Evolutionary conservation across 2,888 invertebrate genomes (phyloP).

Genomic region (Phytoseiulus persimilis): DNA sequence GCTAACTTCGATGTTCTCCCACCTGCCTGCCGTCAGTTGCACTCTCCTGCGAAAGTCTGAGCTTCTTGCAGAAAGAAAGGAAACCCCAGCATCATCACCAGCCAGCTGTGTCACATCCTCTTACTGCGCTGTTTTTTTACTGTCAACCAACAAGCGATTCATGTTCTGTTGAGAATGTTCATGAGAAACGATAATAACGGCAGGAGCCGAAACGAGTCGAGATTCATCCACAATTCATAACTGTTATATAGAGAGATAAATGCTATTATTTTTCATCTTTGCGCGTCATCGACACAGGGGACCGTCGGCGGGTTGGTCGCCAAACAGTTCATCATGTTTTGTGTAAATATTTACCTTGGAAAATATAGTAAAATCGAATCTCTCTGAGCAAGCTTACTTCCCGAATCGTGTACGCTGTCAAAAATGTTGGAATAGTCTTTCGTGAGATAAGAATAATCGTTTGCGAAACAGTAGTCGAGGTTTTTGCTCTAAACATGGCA

Average conservation of each 20-base stretch:
- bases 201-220: background rate
- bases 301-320: background rate
- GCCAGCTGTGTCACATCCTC: background rate
- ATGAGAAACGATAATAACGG: background rate
- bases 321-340: background rate
- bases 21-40: background rate
- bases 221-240: background rate
- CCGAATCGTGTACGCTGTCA: background rate
- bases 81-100: background rate
- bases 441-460: background rate
- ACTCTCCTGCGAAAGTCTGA: background rate
- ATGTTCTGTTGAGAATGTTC: background rate
- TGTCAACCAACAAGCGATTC: background rate
- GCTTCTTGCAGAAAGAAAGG: background rate
- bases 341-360: background rate
- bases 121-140: background rate
- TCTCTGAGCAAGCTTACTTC: background rate
- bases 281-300: background rate
- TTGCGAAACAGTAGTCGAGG: background rate
- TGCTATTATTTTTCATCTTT: background rate
- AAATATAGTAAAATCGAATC: background rate
- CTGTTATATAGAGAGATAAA: background rate
- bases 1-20: conserved; percentile 61
- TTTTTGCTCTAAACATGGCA: background rate
- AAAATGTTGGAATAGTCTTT: background rate